These are phyloP conservation scores for Pogonocichla stellata DNA, from an alignment of 2,113 vertebrate species.

Conservation along the genomic window DNA sequence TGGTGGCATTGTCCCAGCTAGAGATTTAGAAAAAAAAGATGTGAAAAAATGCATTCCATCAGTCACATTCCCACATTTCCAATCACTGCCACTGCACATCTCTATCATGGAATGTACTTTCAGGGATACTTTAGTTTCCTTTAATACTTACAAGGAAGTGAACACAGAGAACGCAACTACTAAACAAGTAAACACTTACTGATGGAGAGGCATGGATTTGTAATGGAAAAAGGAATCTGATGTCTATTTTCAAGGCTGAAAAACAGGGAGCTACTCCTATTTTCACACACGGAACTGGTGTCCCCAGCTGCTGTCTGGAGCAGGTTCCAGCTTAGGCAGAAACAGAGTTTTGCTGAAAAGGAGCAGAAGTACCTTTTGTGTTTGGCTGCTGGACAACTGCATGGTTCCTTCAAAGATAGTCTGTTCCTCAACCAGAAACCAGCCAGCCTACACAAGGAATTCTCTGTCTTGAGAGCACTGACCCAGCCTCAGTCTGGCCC, in stretches of 20 bases:
- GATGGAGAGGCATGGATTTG: not conserved
- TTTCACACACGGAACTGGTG: not conserved
- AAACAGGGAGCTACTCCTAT: not conserved
- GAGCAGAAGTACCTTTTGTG: not conserved
- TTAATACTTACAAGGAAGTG: not conserved
- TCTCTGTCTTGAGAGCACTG: not conserved
- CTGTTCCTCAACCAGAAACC: not conserved
- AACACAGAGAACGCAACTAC: not conserved
- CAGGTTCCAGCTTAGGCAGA: not conserved
- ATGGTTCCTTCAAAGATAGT: not conserved
- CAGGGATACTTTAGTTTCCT: not conserved
- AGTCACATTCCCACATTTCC: not conserved
- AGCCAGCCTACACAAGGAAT: not conserved
- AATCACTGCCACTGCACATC: not conserved
- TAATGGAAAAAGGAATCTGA: not conserved
- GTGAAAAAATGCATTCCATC: not conserved
- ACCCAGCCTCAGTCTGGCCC: not conserved
- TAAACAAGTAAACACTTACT: not conserved
- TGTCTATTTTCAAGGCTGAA: not conserved
- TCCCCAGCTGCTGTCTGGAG: not conserved
- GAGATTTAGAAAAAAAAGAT: not conserved
- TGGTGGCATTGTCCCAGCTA: not conserved
- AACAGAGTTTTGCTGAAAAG: not conserved
- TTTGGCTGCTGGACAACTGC: not conserved
- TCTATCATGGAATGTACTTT: not conserved